These are phyloP conservation scores for Gadopsis marmoratus DNA, from an alignment of 2,797 vertebrate genomes.

Conservation along the genomic window DNA sequence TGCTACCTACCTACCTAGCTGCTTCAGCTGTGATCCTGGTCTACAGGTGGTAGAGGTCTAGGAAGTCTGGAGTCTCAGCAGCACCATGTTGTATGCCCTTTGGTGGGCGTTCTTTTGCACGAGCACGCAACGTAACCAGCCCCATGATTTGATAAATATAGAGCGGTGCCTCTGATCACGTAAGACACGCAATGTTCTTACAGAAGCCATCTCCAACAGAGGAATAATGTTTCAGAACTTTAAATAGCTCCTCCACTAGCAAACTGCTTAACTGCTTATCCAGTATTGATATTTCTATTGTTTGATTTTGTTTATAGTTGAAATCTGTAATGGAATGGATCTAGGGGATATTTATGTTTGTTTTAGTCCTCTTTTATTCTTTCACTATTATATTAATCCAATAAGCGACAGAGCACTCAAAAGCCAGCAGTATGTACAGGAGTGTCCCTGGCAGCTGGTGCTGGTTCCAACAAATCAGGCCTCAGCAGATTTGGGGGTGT, in stretches of 20 bases:
- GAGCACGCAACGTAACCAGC: conserved; percentile 52
- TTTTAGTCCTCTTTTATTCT: not conserved
- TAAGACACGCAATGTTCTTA: conserved; percentile 74
- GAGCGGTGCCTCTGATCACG: conserved; percentile 81
- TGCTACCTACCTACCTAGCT: too few relatives aligned
- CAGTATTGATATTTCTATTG: conserved; percentile 24
- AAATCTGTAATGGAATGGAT: not conserved
- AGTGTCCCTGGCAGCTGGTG: conserved; percentile 40
- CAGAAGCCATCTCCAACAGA: conserved; percentile 67
- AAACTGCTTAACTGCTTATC: conserved; percentile 31
- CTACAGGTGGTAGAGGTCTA: conserved; percentile 45
- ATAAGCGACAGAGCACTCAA: not conserved
- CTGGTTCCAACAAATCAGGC: conserved; percentile 27
- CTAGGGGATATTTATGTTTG: not conserved
- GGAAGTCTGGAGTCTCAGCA: conserved; percentile 39
- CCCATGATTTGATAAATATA: conserved; percentile 87
- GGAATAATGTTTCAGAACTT: conserved; percentile 78
- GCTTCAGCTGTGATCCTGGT: conserved; percentile 51
- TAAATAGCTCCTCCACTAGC: conserved; percentile 74
- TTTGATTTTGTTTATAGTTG: not conserved
- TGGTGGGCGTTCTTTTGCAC: conserved; percentile 60
- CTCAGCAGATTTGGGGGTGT: conserved; percentile 26
- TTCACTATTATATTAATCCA: not conserved
- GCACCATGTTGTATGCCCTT: conserved; percentile 64
- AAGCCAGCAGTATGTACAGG: not conserved